Percentiles rank a stretch among this genome's conserved stretches.
These are phyloP conservation scores for Caenorhabditis sp. DNA, from an alignment of 2,888 invertebrate species.

Conservation along the genomic window DNA sequence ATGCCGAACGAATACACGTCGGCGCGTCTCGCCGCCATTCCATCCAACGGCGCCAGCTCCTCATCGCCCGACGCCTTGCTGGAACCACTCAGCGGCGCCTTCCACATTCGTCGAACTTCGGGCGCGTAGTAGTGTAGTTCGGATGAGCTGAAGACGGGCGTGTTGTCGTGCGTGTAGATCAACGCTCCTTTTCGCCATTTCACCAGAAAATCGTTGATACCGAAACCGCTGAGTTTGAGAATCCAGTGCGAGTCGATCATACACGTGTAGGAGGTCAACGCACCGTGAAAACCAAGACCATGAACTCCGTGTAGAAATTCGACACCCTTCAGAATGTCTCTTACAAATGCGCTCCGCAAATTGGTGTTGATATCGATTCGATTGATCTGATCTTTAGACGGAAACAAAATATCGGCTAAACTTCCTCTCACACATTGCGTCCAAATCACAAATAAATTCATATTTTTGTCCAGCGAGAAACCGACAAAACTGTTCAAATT, in stretches of 20 bases:
- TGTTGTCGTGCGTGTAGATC: constrained; percentile 50
- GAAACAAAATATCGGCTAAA: constrained; percentile 52
- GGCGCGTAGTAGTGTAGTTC: constrained; percentile 69
- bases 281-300: constrained; percentile 60
- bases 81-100: constrained; percentile 14
- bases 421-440: constrained; percentile 54
- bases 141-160: constrained; percentile 51
- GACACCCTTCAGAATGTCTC: constrained; percentile 68
- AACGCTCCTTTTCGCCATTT: constrained; percentile 51
- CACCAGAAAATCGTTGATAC: constrained; percentile 44
- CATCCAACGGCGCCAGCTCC: neutral
- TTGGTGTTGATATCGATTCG: constrained; percentile 49
- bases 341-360: constrained; percentile 65
- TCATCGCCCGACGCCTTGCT: constrained; percentile 18
- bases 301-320: constrained; percentile 62
- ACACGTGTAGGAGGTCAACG: constrained; percentile 60
- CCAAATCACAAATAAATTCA: constrained; percentile 56
- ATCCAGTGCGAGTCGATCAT: constrained; percentile 69
- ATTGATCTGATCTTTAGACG: neutral
- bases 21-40: constrained; percentile 14
- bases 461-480: constrained; percentile 52
- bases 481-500: constrained; percentile 67
- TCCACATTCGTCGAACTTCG: constrained; percentile 51
- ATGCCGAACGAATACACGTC: constrained; percentile 68
- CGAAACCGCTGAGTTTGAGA: constrained; percentile 66